Evolutionary conservation across 2,113 vertebrate genomes (phyloP).

Genomic region (Tupaia tana): DNA sequence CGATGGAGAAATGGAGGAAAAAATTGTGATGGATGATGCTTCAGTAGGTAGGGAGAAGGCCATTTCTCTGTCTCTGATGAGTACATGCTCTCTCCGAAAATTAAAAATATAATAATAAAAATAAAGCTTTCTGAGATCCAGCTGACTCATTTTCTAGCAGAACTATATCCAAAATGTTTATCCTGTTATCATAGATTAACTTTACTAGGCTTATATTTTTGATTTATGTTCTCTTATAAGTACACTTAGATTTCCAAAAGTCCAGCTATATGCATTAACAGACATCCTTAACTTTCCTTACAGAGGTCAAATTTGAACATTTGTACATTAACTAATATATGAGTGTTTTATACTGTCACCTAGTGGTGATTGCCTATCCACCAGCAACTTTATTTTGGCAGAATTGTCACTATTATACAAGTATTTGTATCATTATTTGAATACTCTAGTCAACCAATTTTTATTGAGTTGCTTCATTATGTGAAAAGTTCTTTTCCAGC

Average conservation of each 20-base stretch:
- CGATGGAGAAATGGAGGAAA: too few relatives aligned
- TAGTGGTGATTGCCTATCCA: constrained; percentile 34
- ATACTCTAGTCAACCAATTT: neutral
- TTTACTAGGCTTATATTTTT: neutral
- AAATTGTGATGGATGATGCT: too few relatives aligned
- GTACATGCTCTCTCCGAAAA: too few relatives aligned
- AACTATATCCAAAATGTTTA: constrained; percentile 16
- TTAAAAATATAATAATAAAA: neutral
- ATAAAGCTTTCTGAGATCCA: neutral
- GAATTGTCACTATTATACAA: neutral
- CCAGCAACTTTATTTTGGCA: neutral
- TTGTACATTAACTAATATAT: neutral
- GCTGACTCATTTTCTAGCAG: neutral
- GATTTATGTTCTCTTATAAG: neutral
- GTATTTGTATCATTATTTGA: constrained; percentile 18
- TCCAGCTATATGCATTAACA: neutral
- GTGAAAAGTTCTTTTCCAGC: neutral
- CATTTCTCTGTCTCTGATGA: too few relatives aligned
- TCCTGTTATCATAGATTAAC: neutral
- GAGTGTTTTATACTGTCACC: constrained; percentile 58
- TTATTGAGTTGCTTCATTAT: neutral
- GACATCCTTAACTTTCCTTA: neutral
- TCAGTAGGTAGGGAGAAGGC: too few relatives aligned
- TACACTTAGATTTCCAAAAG: neutral
- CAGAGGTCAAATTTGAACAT: neutral